Base-by-base conservation (phyloP, 2,113 vertebrate species). In the Tichodroma muraria region DNA sequence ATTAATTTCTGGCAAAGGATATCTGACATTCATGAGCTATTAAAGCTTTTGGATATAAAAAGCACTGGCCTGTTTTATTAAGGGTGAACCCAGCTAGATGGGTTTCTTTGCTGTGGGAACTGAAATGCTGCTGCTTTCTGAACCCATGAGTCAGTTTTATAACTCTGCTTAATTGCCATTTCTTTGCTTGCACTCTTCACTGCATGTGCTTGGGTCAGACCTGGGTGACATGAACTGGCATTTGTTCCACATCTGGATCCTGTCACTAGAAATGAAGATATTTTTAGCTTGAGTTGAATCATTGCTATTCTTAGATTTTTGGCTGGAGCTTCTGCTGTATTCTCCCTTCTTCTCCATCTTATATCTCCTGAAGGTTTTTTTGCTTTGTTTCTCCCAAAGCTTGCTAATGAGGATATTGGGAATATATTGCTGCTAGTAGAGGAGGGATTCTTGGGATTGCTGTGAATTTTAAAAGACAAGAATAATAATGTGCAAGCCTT, bases 261-360 rank as follows among this genome's bases (percentile, higher is more conserved):
- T 3, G 2, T 84, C 93, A 86, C 79, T 63, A 71, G 77, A 78
- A 94, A 80, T n/a, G 14, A 44, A 91, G 71, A 38, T 90, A 96
- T 90, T 85, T 95, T 95, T 96, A 94, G 56, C 60, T 49, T 80
- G 28, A 81, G 9, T 44, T 90, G 57, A 90, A 71, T 37, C 3
- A 16, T 60, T 66, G 44, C 64, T 96, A 64, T 94, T 95, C 52
- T 95, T 83, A 91, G 75, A 66, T 77, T 66, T 69, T 73, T 77
- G 35, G 24, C 59, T 88, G 89, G 25, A 77, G 16, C 40, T 76
- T 54, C 27, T 79, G 78, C 28, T 88, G 27, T 57, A 18, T 37
- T 56, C 17, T 69, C 15, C 35, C 5, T 2, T 91, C 47, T 89
- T 80, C 27, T 59, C 6, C 16, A 20, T 19, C 2, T 73, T 73